Evolutionary conservation across 2,888 invertebrate genomes (phyloP).

Genomic region (Tholera decimalis): DNA sequence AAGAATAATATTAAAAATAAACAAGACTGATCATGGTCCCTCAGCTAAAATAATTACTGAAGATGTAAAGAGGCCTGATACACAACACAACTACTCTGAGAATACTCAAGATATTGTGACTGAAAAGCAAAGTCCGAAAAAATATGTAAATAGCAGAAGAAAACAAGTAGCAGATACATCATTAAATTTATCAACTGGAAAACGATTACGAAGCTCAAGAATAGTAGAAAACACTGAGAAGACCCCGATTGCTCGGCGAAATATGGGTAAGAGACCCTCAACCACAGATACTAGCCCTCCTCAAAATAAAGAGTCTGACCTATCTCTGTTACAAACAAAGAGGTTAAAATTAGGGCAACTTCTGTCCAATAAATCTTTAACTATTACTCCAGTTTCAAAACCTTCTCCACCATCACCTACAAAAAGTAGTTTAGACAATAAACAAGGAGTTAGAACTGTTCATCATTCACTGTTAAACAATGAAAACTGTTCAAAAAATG

Average conservation of each 20-base stretch:
- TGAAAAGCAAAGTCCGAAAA: slow-evolving; percentile 79
- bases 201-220: slow-evolving; percentile 86
- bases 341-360: slow-evolving; percentile 87
- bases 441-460: slow-evolving; percentile 74
- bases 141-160: slow-evolving; percentile 79
- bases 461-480: slow-evolving; percentile 85
- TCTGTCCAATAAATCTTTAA: slow-evolving; percentile 83
- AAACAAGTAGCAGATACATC: slow-evolving; percentile 74
- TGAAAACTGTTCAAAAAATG: slow-evolving; percentile 89
- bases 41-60: slow-evolving; percentile 89
- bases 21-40: slow-evolving; percentile 91
- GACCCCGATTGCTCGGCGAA: slow-evolving; percentile 72
- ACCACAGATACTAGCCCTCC: slow-evolving; percentile 75
- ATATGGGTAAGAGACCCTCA: slow-evolving; percentile 79
- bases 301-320: slow-evolving; percentile 79
- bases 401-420: slow-evolving; percentile 74
- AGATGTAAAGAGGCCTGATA: slow-evolving; percentile 78
- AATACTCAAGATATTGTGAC: slow-evolving; percentile 77
- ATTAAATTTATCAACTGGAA: slow-evolving; percentile 79
- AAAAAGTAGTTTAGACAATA: slow-evolving; percentile 74
- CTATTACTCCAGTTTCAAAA: slow-evolving; percentile 81
- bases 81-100: slow-evolving; percentile 72
- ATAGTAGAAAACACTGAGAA: slow-evolving; percentile 83
- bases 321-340: slow-evolving; percentile 83
- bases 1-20: slow-evolving; percentile 93